Conservation (phyloP, 2,113 vertebrate species). For the Columba livia region DNA sequence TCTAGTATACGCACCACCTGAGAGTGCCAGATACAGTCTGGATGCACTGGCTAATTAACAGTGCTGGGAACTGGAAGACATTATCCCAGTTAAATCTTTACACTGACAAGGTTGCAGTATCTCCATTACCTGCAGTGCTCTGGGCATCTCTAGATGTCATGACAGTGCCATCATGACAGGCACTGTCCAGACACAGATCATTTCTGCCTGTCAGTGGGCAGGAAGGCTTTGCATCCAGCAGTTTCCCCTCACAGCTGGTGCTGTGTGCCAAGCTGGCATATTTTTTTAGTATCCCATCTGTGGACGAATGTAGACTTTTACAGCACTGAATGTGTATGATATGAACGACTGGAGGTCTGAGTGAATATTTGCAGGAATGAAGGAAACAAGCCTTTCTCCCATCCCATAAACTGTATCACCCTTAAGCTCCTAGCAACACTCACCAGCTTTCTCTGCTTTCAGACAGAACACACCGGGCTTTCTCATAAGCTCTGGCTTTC, state of each 20-base stretch:
- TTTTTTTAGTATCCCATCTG: neutral
- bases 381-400: neutral
- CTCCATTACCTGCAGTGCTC: neutral
- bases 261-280: neutral
- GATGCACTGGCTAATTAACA: neutral
- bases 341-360: fast-evolving
- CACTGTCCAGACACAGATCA: neutral
- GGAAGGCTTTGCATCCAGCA: neutral
- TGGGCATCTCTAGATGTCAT: neutral
- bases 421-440: neutral
- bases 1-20: neutral
- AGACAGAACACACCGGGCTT: neutral
- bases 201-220: neutral
- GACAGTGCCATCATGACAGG: neutral
- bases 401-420: neutral
- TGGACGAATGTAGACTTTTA: neutral
- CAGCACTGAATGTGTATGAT: neutral
- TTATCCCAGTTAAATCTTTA: neutral
- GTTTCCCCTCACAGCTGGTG: neutral
- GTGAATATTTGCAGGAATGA: neutral
- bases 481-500: neutral
- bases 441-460: neutral
- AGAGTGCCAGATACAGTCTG: neutral
- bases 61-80: neutral
- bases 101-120: neutral